phyloP scores from a whole-genome alignment of 2,113 vertebrate species.

The Sceloporus undulatus region DNA sequence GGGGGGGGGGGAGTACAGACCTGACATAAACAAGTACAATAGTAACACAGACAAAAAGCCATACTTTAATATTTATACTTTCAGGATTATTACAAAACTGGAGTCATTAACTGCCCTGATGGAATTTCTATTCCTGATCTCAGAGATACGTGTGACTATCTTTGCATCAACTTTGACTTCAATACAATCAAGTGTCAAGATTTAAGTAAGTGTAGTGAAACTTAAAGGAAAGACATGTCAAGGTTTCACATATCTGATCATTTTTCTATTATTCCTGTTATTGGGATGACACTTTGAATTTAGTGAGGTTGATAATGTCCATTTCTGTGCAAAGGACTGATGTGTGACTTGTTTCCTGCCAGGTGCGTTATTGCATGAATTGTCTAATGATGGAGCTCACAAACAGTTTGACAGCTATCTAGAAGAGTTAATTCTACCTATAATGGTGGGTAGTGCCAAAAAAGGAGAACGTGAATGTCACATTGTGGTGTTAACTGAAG shows the following conservation, averaged over 20 bases:
- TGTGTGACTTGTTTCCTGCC: not conserved
- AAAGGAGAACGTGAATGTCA: slow-evolving; percentile 95
- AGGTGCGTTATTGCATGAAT: slow-evolving; percentile 95
- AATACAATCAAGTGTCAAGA: slow-evolving; percentile 86
- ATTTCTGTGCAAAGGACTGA: not conserved
- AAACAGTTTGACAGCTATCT: slow-evolving; percentile 94
- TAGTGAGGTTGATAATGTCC: not conserved
- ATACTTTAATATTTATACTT: slow-evolving; percentile 27
- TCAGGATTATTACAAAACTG: slow-evolving; percentile 86
- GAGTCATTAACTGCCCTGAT: slow-evolving; percentile 85
- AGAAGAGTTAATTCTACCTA: slow-evolving; percentile 94
- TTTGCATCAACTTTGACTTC: slow-evolving; percentile 87
- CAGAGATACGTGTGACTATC: slow-evolving; percentile 85
- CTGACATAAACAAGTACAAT: not conserved
- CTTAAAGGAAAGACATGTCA: not conserved
- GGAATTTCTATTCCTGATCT: slow-evolving; percentile 84
- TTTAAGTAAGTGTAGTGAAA: slow-evolving; percentile 73
- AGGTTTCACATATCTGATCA: not conserved
- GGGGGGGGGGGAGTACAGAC: not conserved
- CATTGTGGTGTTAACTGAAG: slow-evolving; percentile 93
- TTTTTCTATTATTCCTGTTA: not conserved
- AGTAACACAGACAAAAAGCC: not conserved
- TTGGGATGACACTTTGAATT: not conserved
- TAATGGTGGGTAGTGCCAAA: slow-evolving; percentile 94
- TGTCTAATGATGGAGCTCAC: slow-evolving; percentile 94